Percentiles rank a stretch among this genome's conserved stretches.
Conservation (phyloP, 1,140 invertebrate genomes). For the Bilobella aurantiaca region DNA sequence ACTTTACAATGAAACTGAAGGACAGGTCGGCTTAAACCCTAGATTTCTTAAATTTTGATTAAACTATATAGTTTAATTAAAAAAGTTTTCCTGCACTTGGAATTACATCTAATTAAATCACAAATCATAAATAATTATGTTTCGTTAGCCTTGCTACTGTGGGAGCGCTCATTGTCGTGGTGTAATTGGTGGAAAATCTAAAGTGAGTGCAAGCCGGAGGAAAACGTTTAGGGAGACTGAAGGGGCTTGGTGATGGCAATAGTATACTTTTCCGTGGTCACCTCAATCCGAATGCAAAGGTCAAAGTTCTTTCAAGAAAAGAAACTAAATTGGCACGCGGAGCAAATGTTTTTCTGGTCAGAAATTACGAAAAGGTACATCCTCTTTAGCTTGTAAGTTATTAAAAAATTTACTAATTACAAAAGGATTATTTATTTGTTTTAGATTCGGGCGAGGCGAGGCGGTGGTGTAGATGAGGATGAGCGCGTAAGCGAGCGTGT, state of each 20-base stretch:
- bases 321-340: slow-evolving; percentile 44
- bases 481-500: not conserved
- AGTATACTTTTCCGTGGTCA: not conserved
- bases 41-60: no score
- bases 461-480: not conserved
- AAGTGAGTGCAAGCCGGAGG: slow-evolving; percentile 39
- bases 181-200: slow-evolving; percentile 86
- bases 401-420: not conserved
- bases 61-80: no score
- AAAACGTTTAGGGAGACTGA: slow-evolving; percentile 1
- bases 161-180: slow-evolving; percentile 73
- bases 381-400: not conserved
- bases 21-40: no score
- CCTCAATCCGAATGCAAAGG: slow-evolving; percentile 12
- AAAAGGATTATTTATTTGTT: not conserved
- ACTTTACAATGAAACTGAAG: slow-evolving; percentile 60
- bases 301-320: slow-evolving; percentile 19
- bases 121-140: no score
- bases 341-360: slow-evolving; percentile 72
- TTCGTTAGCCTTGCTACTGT: slow-evolving; percentile 60
- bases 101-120: no score
- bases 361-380: slow-evolving; percentile 75
- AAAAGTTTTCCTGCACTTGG: no score
- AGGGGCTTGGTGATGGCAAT: not conserved
- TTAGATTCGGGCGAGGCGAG: not conserved